A percentile compares a stretch with the other conserved stretches of the same genome.
phyloP scores from a whole-genome alignment of 2,797 vertebrate genomes.

The Xenopus petersii region DNA sequence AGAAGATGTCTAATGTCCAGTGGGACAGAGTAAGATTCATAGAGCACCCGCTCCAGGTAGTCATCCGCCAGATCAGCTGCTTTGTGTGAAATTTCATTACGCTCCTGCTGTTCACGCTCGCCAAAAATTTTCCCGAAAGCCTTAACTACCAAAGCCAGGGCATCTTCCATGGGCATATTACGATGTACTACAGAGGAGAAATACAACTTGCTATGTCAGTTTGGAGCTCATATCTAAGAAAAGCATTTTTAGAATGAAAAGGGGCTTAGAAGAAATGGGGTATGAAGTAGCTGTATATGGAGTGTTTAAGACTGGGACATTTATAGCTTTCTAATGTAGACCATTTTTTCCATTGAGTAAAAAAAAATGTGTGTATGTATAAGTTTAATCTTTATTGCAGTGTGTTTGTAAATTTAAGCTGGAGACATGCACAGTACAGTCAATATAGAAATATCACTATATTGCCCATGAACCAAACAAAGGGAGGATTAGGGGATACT shows the following conservation, averaged over 20 bases:
- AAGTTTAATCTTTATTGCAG: no score
- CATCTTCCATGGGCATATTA: constrained; percentile 77
- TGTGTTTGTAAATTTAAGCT: no score
- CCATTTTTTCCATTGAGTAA: background rate
- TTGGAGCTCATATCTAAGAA: constrained; percentile 21
- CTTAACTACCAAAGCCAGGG: constrained; percentile 65
- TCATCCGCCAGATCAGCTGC: constrained; percentile 71
- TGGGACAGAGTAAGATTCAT: constrained; percentile 64
- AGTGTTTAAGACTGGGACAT: background rate
- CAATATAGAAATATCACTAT: no score
- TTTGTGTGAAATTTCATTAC: constrained; percentile 63
- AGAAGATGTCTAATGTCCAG: constrained; percentile 65
- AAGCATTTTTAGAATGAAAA: constrained; percentile 42
- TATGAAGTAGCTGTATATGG: background rate
- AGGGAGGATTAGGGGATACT: no score
- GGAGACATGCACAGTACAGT: no score
- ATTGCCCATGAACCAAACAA: no score
- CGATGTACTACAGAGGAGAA: constrained; percentile 63
- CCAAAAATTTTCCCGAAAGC: constrained; percentile 63
- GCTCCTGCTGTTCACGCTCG: constrained; percentile 57
- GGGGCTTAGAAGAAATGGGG: constrained; percentile 1
- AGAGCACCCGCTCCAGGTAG: constrained; percentile 66
- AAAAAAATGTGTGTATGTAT: no score
- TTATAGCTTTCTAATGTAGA: constrained; percentile 3
- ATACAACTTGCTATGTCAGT: constrained; percentile 51